These are phyloP conservation scores for Synodontis membranacea DNA, from an alignment of 2,113 vertebrate species.

Conservation along the genomic window DNA sequence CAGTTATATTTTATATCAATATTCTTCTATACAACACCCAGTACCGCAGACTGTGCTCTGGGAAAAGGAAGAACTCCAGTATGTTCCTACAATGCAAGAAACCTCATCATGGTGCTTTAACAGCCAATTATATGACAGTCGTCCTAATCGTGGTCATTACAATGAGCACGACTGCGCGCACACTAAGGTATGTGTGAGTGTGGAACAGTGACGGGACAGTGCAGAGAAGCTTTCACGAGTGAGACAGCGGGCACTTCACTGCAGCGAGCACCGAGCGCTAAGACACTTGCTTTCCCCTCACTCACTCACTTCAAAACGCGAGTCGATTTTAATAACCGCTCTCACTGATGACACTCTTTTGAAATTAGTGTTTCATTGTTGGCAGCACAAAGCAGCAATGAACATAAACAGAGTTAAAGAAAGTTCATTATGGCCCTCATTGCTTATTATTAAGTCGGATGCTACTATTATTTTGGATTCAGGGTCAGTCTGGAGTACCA, in stretches of 20 bases:
- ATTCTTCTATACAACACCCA: no score
- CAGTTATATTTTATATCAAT: no score
- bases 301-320: no score
- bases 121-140: neutral
- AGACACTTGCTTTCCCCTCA: neutral
- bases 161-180: neutral
- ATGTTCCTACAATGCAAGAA: neutral
- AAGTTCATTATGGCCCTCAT: neutral
- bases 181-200: neutral
- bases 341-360: neutral
- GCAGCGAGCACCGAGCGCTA: neutral
- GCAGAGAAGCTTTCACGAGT: neutral
- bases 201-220: neutral
- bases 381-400: neutral
- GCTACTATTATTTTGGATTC: neutral
- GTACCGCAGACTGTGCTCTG: neutral
- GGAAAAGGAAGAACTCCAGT: neutral
- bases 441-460: neutral
- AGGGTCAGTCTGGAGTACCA: neutral
- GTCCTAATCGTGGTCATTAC: neutral
- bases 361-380: neutral
- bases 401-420: neutral
- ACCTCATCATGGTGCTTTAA: neutral
- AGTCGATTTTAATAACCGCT: no score
- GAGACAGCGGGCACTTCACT: neutral